Percentiles rank a stretch among this genome's conserved stretches.
phyloP scores from a whole-genome alignment of 2,797 vertebrate species.

The Phrynocephalus guinanensis region DNA sequence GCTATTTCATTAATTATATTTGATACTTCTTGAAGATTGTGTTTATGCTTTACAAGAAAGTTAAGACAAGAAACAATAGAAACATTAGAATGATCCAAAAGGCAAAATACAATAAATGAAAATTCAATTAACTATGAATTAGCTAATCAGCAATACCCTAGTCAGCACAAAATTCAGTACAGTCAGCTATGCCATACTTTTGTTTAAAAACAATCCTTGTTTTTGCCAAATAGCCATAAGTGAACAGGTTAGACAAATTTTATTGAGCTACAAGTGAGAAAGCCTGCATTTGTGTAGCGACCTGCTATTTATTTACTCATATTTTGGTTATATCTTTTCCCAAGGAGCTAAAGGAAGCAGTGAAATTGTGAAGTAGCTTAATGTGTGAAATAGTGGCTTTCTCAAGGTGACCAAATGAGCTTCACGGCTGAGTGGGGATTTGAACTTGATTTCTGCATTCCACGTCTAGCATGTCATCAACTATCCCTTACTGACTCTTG shows the following conservation, averaged over 20 bases:
- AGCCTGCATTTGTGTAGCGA: background rate
- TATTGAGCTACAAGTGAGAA: background rate
- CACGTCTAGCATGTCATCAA: too few species aligned
- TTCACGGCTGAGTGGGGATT: background rate
- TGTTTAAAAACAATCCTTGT: background rate
- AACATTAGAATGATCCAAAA: background rate
- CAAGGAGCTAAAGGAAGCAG: background rate
- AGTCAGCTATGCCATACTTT: background rate
- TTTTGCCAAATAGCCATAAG: background rate
- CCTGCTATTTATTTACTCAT: background rate
- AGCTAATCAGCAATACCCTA: background rate
- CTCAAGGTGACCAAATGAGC: too few species aligned
- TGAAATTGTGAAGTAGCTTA: too few species aligned
- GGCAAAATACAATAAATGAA: background rate
- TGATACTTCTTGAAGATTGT: constrained; percentile 10
- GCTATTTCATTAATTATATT: background rate
- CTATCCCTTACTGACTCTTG: background rate
- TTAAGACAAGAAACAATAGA: background rate
- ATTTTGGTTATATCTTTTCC: background rate
- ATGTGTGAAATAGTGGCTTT: too few species aligned
- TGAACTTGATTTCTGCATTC: background rate
- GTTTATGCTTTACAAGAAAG: background rate
- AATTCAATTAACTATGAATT: background rate
- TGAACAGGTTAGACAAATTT: background rate
- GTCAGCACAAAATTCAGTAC: background rate